Base-by-base conservation (phyloP, 2,113 vertebrate species). In the Monopterus albus region DNA sequence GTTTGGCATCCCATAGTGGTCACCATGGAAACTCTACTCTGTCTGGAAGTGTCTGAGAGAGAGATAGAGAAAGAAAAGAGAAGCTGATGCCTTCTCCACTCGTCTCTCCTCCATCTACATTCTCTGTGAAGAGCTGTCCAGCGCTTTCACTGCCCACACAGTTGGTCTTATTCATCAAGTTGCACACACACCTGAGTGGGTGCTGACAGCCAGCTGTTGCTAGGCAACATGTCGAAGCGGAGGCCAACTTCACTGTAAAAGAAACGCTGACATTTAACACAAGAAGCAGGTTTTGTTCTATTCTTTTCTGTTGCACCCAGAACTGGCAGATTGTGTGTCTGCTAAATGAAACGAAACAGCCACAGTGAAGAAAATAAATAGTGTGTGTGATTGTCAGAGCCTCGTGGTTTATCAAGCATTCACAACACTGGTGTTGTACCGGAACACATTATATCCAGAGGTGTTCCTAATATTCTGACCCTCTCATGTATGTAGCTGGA, bases 21-120 rank as follows among this genome's bases (percentile, higher is more conserved):
- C 74, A 36, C 87, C 87, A 85, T 89, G 89, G 91, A 81, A 89
- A 93, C 89, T 4, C 15, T 68, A 25, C 62, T 82, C 42, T 29
- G 46, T 65, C 53, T 65, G 61, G 11, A 63, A 63, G 69, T 21
- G 56, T 66, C 58, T 76, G 74, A 31, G 38, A 11, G 28, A 53
- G 49, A 76, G 40, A 66, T 13, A 25, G n/a, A 51, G 23, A 61
- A 25, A 39, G 50, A 58, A 66, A 52, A 50, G 17, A 58, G 38
- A 63, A 80, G 66, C 63, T 47, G 23, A 33, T 9, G 36, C 14
- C 57, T 12, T 23, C 28, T 61, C 21, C 17, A 56, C 5, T 31
- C 11, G 13, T 39, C 21, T 35, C 39, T 13, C 36, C 12, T 43
- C 38, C n/a, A 20, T 45, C 1, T 13, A 4, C 13, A 5, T 29